Evolutionary conservation across 2,888 invertebrate genomes (phyloP).

Genomic region (Philhelius pedissequus): DNA sequence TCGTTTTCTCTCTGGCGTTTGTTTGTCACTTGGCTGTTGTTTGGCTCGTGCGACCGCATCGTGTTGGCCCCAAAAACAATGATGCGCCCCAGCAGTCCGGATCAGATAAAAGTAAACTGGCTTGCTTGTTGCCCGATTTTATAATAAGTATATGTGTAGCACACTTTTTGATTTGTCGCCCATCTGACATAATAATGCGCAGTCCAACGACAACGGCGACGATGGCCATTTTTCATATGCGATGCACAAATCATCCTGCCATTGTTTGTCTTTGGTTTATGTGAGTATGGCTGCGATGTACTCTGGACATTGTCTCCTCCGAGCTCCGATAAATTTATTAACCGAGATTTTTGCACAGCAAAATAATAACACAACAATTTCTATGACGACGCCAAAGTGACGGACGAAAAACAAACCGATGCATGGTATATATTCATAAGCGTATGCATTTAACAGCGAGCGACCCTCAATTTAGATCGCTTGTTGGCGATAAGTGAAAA

Average conservation of each 20-base stretch:
- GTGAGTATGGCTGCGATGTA: background rate
- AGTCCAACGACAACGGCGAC: conserved; percentile 34
- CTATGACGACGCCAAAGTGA: background rate
- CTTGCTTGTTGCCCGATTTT: conserved; percentile 6
- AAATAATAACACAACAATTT: conserved; percentile 11
- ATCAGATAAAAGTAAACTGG: conserved; percentile 16
- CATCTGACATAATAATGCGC: conserved; percentile 55
- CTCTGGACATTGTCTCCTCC: conserved; percentile 44
- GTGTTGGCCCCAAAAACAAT: conserved; percentile 56
- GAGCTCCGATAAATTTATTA: conserved; percentile 58
- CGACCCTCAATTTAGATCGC: conserved; percentile 61
- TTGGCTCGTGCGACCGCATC: conserved; percentile 65
- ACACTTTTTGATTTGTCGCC: conserved; percentile 64
- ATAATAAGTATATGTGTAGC: conserved; percentile 14
- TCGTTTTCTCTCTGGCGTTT: conserved; percentile 41
- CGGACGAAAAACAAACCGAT: background rate
- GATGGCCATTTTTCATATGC: conserved; percentile 63
- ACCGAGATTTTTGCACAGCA: conserved; percentile 48
- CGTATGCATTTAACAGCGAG: background rate
- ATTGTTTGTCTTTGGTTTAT: conserved; percentile 13
- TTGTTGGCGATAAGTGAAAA: conserved; percentile 49
- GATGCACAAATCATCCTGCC: conserved; percentile 65
- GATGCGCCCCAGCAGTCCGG: background rate
- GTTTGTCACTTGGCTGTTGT: conserved; percentile 55
- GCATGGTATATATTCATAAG: no score